Conservation (phyloP, 1,140 invertebrate genomes). For the Chrysomallon squamiferum region DNA sequence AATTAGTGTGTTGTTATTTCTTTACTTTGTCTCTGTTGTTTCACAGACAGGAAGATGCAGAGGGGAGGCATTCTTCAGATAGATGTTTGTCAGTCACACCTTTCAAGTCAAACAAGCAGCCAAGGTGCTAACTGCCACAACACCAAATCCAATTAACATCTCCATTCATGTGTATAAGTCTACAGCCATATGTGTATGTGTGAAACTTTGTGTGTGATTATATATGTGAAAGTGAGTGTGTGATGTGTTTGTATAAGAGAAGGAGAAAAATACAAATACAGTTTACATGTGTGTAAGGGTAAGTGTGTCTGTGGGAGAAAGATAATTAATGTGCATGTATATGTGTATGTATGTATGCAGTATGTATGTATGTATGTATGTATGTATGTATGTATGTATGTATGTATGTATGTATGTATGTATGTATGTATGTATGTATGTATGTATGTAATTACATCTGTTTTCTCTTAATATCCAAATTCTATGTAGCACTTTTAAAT, state of each 20-base stretch:
- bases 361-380: conserved; percentile 1
- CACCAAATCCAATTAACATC: no score
- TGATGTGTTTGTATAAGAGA: background rate
- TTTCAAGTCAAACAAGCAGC: no score
- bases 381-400: background rate
- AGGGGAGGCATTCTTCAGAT: no score
- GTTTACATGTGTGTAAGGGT: no score
- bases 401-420: background rate
- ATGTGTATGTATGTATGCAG: conserved; percentile 2
- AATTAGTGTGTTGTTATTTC: no score
- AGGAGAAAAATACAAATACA: no score
- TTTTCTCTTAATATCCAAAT: no score
- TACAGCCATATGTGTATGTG: background rate
- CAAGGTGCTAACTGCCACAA: no score
- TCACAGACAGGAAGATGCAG: no score
- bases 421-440: background rate
- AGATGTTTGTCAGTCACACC: no score
- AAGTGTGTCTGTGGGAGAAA: background rate
- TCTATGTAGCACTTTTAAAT: no score
- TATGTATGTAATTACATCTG: background rate
- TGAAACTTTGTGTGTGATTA: background rate
- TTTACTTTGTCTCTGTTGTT: no score
- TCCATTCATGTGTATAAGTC: background rate
- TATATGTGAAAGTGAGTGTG: conserved; percentile 2
- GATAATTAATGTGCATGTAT: background rate